Base-by-base conservation (phyloP, 2,113 vertebrate species). In the Syngnathus typhle region DNA sequence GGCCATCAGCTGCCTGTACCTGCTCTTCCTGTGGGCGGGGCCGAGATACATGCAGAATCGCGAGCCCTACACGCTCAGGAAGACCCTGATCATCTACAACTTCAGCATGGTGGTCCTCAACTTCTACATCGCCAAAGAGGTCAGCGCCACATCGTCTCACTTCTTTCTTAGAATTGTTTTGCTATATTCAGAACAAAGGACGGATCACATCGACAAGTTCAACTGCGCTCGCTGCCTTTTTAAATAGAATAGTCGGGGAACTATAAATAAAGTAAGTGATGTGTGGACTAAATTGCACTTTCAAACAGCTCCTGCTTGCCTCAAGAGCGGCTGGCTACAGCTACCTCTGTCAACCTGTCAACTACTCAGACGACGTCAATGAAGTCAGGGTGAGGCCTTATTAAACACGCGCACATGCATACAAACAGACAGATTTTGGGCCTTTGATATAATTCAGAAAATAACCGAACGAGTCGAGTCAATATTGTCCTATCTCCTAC, bases 81-180 rank as follows among this genome's bases (percentile, higher is more conserved):
- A 91, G 80, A 90, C 94, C 63, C 92, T 99, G 81, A 95, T 99
- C 83, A 64, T 93, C 85, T 99, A 99, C 91, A 99, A 99, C 91
- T 99, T 99, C 88, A 95, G 96, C 74, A 98, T 99, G 97, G 96
- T 99, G 90, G 89, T 98, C 70, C 94, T 99, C 80, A 99, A 99
- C 88, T 91, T 98, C 86, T 99, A 95, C 91, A 98, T 99, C 91
- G 95, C 94, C 89, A 97, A 96, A 94, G 97, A 99, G 95, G 97
- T 98, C 67, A 21, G 90, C 84, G 51, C 7, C 46, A 36, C 62
- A 6, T 23, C 5, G 10, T 13, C 13, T 55, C 27, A 39, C 8
- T 19, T 39, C 1, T 9, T 38, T 16, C 7, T 60, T 36, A 59
- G 7, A 60, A 19, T 38, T 39, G 16, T 52, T 5, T 52, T 16